Conservation (phyloP, 53 echinoderm and acorn worm genomes). For the Mesocentrotus franciscanus region DNA sequence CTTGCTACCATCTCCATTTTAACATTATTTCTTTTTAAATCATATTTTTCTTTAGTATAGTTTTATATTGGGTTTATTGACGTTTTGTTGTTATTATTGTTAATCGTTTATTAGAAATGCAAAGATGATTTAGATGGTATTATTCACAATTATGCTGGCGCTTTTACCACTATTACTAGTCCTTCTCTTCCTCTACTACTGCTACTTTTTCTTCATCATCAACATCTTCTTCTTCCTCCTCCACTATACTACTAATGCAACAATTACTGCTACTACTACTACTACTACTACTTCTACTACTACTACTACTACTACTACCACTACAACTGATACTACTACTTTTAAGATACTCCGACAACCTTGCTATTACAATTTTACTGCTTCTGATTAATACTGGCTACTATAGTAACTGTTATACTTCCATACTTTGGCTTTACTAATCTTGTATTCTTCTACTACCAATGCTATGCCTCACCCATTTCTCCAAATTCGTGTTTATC, state of each 20-base stretch:
- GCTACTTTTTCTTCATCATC: no score
- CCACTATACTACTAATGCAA: background rate
- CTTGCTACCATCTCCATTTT: background rate
- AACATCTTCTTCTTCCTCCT: no score
- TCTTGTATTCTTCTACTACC: no score
- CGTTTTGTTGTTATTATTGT: background rate
- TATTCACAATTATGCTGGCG: background rate
- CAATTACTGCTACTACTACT: background rate
- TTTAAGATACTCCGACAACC: no score
- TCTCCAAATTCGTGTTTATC: no score
- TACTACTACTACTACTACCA: background rate
- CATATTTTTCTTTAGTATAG: background rate
- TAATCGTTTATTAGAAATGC: background rate
- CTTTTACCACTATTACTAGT: background rate
- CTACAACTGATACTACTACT: background rate
- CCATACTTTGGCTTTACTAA: no score
- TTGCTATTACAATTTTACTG: no score
- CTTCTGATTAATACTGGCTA: no score
- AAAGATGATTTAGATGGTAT: background rate
- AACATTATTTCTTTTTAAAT: background rate
- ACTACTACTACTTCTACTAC: background rate
- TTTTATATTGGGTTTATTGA: background rate
- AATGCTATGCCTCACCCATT: no score
- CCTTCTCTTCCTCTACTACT: background rate
- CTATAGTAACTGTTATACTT: no score